These are phyloP conservation scores for Panzeria rudis DNA, from an alignment of 2,888 invertebrate species.

Conservation along the genomic window DNA sequence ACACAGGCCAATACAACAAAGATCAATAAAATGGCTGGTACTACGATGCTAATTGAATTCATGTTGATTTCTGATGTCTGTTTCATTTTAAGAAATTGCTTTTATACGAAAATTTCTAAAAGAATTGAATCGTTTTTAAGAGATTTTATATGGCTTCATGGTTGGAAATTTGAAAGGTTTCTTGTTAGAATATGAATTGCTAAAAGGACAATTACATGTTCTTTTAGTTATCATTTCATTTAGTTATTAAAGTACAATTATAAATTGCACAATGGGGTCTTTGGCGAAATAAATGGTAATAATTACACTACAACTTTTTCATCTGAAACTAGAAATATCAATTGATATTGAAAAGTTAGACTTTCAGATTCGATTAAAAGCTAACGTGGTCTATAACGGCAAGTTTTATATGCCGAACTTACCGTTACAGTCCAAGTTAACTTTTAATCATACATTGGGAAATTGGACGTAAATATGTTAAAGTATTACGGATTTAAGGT, in stretches of 20 bases:
- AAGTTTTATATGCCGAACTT: too few relatives aligned
- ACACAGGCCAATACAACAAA: conserved; percentile 77
- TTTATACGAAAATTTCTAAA: conserved; percentile 57
- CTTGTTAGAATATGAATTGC: not conserved
- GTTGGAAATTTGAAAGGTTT: conserved; percentile 25
- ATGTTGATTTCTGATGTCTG: conserved; percentile 73
- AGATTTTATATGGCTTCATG: conserved; percentile 58
- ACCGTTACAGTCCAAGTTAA: too few relatives aligned
- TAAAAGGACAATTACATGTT: not conserved
- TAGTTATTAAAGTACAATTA: not conserved
- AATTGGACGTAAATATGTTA: too few relatives aligned
- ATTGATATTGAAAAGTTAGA: too few relatives aligned
- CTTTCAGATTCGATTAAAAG: too few relatives aligned
- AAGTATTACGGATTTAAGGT: too few relatives aligned
- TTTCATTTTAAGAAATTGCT: not conserved
- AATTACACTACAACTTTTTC: too few relatives aligned
- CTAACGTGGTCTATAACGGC: too few relatives aligned
- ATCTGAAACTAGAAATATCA: too few relatives aligned
- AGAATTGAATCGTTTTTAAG: conserved; percentile 7
- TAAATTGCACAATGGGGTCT: not conserved
- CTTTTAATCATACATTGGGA: too few relatives aligned
- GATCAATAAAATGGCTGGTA: conserved; percentile 76
- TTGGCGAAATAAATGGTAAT: not conserved
- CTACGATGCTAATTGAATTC: conserved; percentile 78
- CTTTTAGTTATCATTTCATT: not conserved